Conservation (phyloP, 2,888 invertebrate species). For the Acanthosepion lycidas region DNA sequence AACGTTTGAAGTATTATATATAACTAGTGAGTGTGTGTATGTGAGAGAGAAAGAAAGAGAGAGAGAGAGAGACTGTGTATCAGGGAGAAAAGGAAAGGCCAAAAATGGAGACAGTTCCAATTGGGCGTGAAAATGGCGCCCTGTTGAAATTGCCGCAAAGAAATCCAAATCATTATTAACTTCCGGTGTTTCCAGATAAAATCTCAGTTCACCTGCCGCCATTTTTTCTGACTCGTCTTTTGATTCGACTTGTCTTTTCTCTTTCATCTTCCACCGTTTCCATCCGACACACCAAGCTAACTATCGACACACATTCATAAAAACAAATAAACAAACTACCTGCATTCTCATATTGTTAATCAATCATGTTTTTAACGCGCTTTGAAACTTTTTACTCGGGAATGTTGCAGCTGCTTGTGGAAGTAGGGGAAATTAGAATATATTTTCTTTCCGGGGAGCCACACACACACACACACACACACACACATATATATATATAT, state of each 20-base stretch:
- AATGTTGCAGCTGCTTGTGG: background rate
- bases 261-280: background rate
- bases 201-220: background rate
- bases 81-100: background rate
- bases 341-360: background rate
- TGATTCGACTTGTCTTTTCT: slow-evolving; percentile 15
- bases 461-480: too few species aligned
- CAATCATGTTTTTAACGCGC: background rate
- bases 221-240: background rate
- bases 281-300: background rate
- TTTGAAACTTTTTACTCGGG: background rate
- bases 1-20: too few species aligned
- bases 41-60: too few species aligned
- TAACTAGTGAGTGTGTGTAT: too few species aligned
- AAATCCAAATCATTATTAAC: slow-evolving; percentile 13
- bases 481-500: too few species aligned
- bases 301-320: background rate
- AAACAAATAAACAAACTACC: background rate
- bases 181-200: slow-evolving; percentile 37
- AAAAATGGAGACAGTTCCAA: background rate
- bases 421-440: background rate
- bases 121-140: background rate
- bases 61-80: background rate
- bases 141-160: background rate
- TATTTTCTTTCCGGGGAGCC: too few species aligned